Evolutionary conservation across 1,140 invertebrate species (phyloP).

Genomic region (Aphelinus atriplicis): DNA sequence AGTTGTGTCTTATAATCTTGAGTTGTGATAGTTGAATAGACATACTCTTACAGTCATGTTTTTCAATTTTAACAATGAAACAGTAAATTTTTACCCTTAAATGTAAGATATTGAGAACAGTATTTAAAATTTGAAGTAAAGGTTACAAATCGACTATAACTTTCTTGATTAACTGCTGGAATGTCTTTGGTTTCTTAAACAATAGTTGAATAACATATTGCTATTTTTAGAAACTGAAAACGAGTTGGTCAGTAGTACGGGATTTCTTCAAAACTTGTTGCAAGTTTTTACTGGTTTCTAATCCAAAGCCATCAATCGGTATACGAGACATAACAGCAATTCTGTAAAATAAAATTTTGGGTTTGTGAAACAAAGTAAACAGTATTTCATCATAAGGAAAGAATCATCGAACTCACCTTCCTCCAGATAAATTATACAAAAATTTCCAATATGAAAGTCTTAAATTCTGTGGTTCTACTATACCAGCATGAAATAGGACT

Average conservation of each 20-base stretch:
- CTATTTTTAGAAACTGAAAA: constrained; percentile 53
- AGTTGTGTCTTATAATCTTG: too few relatives aligned
- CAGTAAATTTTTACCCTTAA: too few relatives aligned
- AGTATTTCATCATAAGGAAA: neutral
- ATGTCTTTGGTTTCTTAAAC: constrained; percentile 43
- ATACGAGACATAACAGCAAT: constrained; percentile 68
- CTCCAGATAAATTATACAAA: constrained; percentile 78
- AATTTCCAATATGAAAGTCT: constrained; percentile 88
- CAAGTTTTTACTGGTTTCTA: constrained; percentile 63
- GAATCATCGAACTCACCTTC: constrained; percentile 67
- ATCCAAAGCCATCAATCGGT: constrained; percentile 71
- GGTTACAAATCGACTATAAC: too few relatives aligned
- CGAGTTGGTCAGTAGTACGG: constrained; percentile 51
- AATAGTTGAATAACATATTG: constrained; percentile 25
- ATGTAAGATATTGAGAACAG: too few relatives aligned
- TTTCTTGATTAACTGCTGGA: constrained; percentile 15
- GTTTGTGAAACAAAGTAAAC: constrained; percentile 37
- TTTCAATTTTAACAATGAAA: too few relatives aligned
- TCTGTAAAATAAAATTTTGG: constrained; percentile 57
- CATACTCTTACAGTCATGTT: too few relatives aligned
- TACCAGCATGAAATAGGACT: constrained; percentile 81
- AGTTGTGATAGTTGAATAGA: too few relatives aligned
- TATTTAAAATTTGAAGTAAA: too few relatives aligned
- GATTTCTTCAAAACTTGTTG: constrained; percentile 59
- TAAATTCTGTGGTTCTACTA: constrained; percentile 81